phyloP scores from a whole-genome alignment of 2,797 vertebrate genomes.

The Ctenosaura bakeri region DNA sequence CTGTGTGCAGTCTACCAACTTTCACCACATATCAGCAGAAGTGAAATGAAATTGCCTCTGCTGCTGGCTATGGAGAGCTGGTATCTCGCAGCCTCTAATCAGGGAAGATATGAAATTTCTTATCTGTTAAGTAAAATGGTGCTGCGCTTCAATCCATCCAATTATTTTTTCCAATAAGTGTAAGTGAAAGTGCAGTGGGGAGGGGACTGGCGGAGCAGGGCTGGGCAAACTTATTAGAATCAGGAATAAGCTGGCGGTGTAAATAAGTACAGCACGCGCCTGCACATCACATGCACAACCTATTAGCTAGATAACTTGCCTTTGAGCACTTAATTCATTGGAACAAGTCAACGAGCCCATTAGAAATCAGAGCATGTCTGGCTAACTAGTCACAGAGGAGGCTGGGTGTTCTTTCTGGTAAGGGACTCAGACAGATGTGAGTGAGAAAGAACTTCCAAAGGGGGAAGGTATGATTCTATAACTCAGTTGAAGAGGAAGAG shows the following conservation, averaged over 20 bases:
- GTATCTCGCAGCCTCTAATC: slow-evolving; percentile 68
- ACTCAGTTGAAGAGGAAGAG: too few relatives aligned
- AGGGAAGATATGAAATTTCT: slow-evolving; percentile 74
- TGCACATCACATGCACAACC: neutral
- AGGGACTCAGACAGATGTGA: neutral
- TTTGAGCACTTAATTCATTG: accelerated
- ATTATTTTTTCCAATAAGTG: slow-evolving; percentile 69
- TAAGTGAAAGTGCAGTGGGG: slow-evolving; percentile 43
- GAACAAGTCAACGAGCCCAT: neutral
- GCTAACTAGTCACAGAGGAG: slow-evolving; percentile 19
- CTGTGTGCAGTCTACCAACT: slow-evolving; percentile 29
- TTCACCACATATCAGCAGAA: slow-evolving; percentile 62
- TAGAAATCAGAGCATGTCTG: slow-evolving; percentile 24
- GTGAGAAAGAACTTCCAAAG: neutral
- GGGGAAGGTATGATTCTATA: too few relatives aligned
- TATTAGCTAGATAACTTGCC: neutral
- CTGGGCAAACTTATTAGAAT: neutral
- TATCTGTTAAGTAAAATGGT: slow-evolving; percentile 70
- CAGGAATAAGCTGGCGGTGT: slow-evolving; percentile 10
- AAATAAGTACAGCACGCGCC: neutral
- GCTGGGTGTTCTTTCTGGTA: neutral
- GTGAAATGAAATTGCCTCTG: slow-evolving; percentile 67
- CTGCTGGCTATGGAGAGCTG: slow-evolving; percentile 40
- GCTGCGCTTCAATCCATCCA: slow-evolving; percentile 64
- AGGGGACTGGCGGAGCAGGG: accelerated